Conservation (phyloP, 2,113 vertebrate genomes). For the Myiopsitta monachus region DNA sequence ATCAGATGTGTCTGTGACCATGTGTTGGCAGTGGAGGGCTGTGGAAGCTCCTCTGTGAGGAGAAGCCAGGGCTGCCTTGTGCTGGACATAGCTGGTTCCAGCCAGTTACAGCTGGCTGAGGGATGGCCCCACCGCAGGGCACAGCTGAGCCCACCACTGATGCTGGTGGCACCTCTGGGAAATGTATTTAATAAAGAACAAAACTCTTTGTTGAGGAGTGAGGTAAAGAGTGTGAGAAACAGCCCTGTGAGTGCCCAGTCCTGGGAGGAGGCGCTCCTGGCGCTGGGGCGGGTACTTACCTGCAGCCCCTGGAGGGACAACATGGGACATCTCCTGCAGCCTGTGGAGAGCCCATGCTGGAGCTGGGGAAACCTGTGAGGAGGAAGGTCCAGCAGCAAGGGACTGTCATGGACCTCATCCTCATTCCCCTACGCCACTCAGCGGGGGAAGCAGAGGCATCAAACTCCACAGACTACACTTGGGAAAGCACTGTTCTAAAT, state of each 20-base stretch:
- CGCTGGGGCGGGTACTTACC: accelerated
- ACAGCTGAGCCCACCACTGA: not conserved
- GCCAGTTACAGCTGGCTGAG: accelerated
- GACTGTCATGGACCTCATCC: not conserved
- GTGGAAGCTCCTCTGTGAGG: not conserved
- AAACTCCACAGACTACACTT: not conserved
- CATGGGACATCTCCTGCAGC: not conserved
- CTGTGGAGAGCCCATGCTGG: not conserved
- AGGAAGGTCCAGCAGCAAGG: not conserved
- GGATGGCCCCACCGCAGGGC: not conserved
- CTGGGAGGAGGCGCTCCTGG: not conserved
- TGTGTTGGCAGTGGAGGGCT: not conserved
- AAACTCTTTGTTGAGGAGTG: not conserved
- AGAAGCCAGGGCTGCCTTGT: accelerated
- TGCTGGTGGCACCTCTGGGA: accelerated
- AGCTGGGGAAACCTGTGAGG: not conserved
- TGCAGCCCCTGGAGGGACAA: not conserved
- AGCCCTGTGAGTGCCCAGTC: too few species aligned
- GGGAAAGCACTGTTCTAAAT: not conserved
- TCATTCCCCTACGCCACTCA: accelerated
- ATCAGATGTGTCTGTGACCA: accelerated
- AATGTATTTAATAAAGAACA: not conserved
- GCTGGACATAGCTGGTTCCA: not conserved
- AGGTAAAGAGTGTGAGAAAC: not conserved
- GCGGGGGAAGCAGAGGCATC: not conserved